Percentiles rank a stretch among this genome's conserved stretches.
Evolutionary conservation across 2,888 invertebrate genomes (phyloP).

Genomic region (Amblyteles armatorius): DNA sequence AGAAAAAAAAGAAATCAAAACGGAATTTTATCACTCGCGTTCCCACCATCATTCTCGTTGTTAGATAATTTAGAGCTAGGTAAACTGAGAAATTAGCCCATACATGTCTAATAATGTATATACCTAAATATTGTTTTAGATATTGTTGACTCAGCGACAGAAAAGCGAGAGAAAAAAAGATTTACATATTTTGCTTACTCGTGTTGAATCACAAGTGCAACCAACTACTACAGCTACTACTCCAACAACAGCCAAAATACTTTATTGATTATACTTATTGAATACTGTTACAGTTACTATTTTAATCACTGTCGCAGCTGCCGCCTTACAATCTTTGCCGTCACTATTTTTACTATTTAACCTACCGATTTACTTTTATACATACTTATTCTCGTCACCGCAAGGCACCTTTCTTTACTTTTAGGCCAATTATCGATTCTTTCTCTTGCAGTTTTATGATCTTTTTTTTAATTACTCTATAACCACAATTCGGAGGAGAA

Average conservation of each 20-base stretch:
- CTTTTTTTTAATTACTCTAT: slow-evolving; percentile 11
- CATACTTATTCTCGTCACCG: slow-evolving; percentile 50
- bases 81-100: slow-evolving; percentile 43
- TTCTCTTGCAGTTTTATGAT: slow-evolving; percentile 69
- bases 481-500: not conserved
- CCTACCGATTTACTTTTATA: slow-evolving; percentile 40
- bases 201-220: slow-evolving; percentile 66
- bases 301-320: slow-evolving; percentile 72
- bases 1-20: not conserved
- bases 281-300: slow-evolving; percentile 37
- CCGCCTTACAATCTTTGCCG: slow-evolving; percentile 69
- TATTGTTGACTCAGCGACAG: slow-evolving; percentile 47
- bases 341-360: slow-evolving; percentile 62
- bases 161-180: slow-evolving; percentile 20
- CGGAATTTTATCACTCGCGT: slow-evolving; percentile 2
- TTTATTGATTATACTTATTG: slow-evolving; percentile 38
- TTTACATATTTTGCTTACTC: slow-evolving; percentile 43
- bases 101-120: slow-evolving; percentile 51
- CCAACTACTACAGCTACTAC: slow-evolving; percentile 49
- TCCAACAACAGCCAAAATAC: slow-evolving; percentile 50
- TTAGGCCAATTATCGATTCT: slow-evolving; percentile 75
- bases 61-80: slow-evolving; percentile 63
- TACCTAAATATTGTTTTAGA: slow-evolving; percentile 53
- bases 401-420: slow-evolving; percentile 75
- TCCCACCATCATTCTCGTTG: slow-evolving; percentile 40